These are phyloP conservation scores for Uloborus plumipes DNA, from an alignment of 2,888 invertebrate species.

Conservation along the genomic window DNA sequence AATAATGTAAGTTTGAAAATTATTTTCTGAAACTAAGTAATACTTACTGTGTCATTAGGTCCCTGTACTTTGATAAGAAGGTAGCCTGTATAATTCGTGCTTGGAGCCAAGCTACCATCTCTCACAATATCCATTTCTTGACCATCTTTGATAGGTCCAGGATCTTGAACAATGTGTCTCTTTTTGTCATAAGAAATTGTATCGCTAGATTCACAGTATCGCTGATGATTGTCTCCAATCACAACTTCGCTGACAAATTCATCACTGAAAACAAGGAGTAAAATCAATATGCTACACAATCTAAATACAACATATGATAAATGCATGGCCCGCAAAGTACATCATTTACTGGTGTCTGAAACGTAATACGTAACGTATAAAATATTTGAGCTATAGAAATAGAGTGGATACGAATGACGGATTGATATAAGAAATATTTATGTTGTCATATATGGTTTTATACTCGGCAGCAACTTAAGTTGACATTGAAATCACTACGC, in stretches of 20 bases:
- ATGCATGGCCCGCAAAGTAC: too few species aligned
- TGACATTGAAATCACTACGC: too few species aligned
- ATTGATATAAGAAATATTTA: too few species aligned
- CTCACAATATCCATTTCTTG: conserved; percentile 66
- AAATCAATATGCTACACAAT: too few species aligned
- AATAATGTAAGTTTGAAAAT: too few species aligned
- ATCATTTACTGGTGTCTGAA: too few species aligned
- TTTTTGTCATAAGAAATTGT: conserved; percentile 28
- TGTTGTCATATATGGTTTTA: too few species aligned
- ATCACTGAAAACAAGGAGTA: conserved; percentile 33
- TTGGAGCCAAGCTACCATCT: conserved; percentile 83
- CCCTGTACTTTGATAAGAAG: conserved; percentile 84
- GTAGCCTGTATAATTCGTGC: conserved; percentile 87
- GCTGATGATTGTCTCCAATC: conserved; percentile 59
- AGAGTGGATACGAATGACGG: too few species aligned
- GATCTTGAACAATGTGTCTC: conserved; percentile 29
- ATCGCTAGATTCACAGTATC: conserved; percentile 46
- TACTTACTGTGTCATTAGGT: conserved; percentile 65
- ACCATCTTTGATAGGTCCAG: conserved; percentile 14
- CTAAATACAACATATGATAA: too few species aligned
- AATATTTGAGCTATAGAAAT: too few species aligned
- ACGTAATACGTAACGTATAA: too few species aligned
- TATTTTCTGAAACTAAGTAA: not conserved
- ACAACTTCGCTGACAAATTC: conserved; percentile 64
- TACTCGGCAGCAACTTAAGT: too few species aligned